Evolutionary conservation across 2,113 vertebrate genomes (phyloP), one percentile per base, ranked within the genome.

Genomic region (Sylvilagus bachmani): DNA sequence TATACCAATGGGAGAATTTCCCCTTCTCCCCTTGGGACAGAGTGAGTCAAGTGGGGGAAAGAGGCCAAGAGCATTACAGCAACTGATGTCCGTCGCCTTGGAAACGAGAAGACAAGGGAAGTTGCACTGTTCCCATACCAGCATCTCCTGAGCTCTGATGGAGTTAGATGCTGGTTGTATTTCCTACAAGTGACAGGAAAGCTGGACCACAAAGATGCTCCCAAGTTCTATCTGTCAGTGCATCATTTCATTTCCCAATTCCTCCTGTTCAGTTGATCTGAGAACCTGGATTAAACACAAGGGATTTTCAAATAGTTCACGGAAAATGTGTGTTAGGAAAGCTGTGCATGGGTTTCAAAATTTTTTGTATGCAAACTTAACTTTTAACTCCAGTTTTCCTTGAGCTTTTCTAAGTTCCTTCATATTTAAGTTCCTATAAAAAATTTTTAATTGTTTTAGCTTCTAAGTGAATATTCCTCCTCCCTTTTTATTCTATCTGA

Each of bases 11-110:
- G n/a, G 16, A 92, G 29, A 51, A 17, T 11, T 58, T 21, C 25
- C 17, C 69, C 51, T 91, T 86, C 64, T 89, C 84, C 67, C 92
- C 75, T 7, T 83, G 38, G 74, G 75, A 38, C 86, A 94, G 44
- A 71, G 49, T 84, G 83, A 94, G 66, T 83, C 93, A 95, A 67
- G 33, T 10, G 0, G 4, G 22, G 38, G 53, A 91, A 24, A 79
- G 29, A 89, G 29, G 38, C 66, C 83, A 80, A 81, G 24, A 71
- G 44, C 33, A 13, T 74, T 95, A 70, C 44, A 78, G 27, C 22
- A 58, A 58, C 62, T 78, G 44, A 67, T 71, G 67, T 87, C 75
- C 69, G 79, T 53, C 25, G 53, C 79, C 44, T 64, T 21, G 29
- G 19, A 62, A 93, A 80, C 70, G 31, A 29, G 38, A 12, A 86